Percentiles rank a stretch among this genome's conserved stretches.
phyloP scores from a whole-genome alignment of 2,888 invertebrate genomes.

The Cryptus armator region DNA sequence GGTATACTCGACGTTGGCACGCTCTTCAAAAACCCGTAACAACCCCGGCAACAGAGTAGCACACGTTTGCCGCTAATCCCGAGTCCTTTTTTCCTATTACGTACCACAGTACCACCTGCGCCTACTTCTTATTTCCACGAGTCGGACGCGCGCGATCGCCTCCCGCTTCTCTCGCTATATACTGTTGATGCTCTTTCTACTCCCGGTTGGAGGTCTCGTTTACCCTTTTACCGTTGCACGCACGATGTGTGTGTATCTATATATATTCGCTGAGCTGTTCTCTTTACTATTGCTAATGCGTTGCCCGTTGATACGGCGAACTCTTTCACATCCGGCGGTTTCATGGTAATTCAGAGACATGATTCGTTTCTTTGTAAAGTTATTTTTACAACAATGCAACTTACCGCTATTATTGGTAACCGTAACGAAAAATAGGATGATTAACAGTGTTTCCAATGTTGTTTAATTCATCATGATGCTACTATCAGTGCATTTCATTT shows the following conservation, averaged over 20 bases:
- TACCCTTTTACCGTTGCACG: slow-evolving; percentile 66
- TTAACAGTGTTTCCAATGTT: neutral
- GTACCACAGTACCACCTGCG: slow-evolving; percentile 69
- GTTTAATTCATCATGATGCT: too few relatives aligned
- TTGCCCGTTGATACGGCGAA: slow-evolving; percentile 23
- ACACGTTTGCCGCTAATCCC: slow-evolving; percentile 71
- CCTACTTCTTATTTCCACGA: slow-evolving; percentile 68
- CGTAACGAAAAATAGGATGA: neutral
- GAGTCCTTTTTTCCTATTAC: slow-evolving; percentile 68
- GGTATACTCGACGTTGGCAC: slow-evolving; percentile 21
- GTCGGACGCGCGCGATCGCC: slow-evolving; percentile 43
- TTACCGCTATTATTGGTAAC: neutral
- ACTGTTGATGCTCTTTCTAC: slow-evolving; percentile 30
- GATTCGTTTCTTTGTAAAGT: neutral
- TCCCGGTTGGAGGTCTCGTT: slow-evolving; percentile 61
- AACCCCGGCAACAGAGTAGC: slow-evolving; percentile 51
- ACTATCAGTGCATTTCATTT: too few relatives aligned
- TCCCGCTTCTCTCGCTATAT: slow-evolving; percentile 38
- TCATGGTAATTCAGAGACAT: neutral
- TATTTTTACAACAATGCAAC: neutral
- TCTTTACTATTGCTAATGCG: slow-evolving; percentile 32
- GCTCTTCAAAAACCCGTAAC: slow-evolving; percentile 23
- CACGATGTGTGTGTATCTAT: slow-evolving; percentile 20
- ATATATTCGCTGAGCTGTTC: slow-evolving; percentile 3
- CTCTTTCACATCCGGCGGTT: slow-evolving; percentile 49